Conservation (phyloP, 2,797 vertebrate genomes). For the Karalla daura region DNA sequence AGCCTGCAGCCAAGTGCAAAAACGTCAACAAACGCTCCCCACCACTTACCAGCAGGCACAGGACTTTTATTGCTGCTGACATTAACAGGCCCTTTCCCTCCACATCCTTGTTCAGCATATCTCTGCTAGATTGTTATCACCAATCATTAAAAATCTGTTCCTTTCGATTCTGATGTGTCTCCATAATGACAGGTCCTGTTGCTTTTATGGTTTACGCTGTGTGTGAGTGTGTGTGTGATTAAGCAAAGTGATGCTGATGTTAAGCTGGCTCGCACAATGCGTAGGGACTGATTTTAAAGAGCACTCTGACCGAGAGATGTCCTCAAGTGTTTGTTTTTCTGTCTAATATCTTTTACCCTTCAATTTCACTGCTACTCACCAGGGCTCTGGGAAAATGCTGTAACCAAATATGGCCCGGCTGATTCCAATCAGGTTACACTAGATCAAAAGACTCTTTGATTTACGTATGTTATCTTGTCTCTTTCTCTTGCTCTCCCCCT, state of each 20-base stretch:
- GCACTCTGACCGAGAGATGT: conserved; percentile 19
- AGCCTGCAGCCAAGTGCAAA: conserved; percentile 55
- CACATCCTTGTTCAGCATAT: conserved; percentile 7
- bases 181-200: neutral
- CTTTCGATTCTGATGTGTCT: neutral
- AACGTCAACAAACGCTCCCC: conserved; percentile 68
- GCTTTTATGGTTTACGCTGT: conserved; percentile 6
- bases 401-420: neutral
- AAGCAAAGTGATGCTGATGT: neutral
- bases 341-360: neutral
- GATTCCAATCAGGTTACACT: conserved; percentile 6
- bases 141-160: neutral
- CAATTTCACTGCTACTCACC: neutral
- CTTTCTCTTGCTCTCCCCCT: no score
- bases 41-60: conserved; percentile 41
- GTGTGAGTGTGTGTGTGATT: conserved; percentile 6
- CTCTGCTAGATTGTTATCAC: neutral
- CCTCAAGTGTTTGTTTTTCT: conserved; percentile 23
- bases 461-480: conserved; percentile 6
- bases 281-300: conserved; percentile 21
- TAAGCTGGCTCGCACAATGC: conserved; percentile 31
- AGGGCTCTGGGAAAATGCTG: conserved; percentile 8
- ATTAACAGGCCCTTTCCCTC: conserved; percentile 20
- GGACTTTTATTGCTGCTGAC: conserved; percentile 40
- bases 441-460: neutral